phyloP scores from a whole-genome alignment of 1,140 invertebrate genomes.

The Leptinotarsa undecemlineata region DNA sequence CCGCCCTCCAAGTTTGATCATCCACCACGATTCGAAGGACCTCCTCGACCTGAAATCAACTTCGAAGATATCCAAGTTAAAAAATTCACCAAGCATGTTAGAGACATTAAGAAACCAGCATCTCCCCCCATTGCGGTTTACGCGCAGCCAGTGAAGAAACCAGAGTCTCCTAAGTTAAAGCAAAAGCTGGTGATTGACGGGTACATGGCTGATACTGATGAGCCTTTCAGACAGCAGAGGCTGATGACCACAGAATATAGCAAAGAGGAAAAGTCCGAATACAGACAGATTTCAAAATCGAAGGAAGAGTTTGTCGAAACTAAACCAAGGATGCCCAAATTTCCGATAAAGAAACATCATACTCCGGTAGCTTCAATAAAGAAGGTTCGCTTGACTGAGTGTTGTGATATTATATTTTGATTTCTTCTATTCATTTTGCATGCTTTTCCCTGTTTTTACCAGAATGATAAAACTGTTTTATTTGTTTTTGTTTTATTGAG shows the following conservation, averaged over 20 bases:
- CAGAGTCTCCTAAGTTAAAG: conserved; percentile 64
- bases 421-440: too few relatives aligned
- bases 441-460: too few relatives aligned
- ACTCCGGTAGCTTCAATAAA: conserved; percentile 46
- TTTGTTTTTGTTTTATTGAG: too few relatives aligned
- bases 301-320: conserved; percentile 41
- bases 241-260: conserved; percentile 47
- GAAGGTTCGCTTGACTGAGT: conserved; percentile 50
- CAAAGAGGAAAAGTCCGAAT: conserved; percentile 47
- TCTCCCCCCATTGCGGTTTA: conserved; percentile 57
- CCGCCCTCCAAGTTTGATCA: conserved; percentile 65
- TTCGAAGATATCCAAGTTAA: conserved; percentile 44
- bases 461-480: too few relatives aligned
- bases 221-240: conserved; percentile 59
- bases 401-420: conserved; percentile 1
- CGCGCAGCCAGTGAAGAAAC: conserved; percentile 58
- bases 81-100: conserved; percentile 40
- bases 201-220: conserved; percentile 75
- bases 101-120: conserved; percentile 35
- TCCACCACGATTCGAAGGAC: conserved; percentile 58
- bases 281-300: conserved; percentile 44
- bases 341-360: conserved; percentile 42
- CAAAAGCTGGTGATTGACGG: conserved; percentile 59
- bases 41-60: conserved; percentile 56
- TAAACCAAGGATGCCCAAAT: conserved; percentile 44